Evolutionary conservation across 2,888 invertebrate genomes (phyloP).

Genomic region (Watsonalla binaria): DNA sequence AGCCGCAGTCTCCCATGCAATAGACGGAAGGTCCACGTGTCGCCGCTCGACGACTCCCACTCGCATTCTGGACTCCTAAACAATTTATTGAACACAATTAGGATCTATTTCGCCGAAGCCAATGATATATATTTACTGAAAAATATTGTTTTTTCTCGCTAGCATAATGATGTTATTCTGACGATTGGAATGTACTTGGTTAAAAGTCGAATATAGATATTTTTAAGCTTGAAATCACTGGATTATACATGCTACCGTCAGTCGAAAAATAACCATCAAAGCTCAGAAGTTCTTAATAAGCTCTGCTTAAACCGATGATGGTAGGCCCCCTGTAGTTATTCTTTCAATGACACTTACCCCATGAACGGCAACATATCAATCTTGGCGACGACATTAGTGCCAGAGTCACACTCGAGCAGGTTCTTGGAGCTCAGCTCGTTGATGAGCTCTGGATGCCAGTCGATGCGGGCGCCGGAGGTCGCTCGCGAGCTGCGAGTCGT

Average conservation of each 20-base stretch:
- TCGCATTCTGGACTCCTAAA: conserved; percentile 50
- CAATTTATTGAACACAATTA: neutral
- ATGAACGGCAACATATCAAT: conserved; percentile 62
- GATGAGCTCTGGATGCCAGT: conserved; percentile 29
- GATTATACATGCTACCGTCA: too few relatives aligned
- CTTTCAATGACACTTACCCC: conserved; percentile 43
- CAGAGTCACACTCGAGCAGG: conserved; percentile 28
- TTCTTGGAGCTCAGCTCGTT: conserved; percentile 21
- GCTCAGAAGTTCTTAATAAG: too few relatives aligned
- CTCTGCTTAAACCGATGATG: too few relatives aligned
- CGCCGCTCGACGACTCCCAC: conserved; percentile 45
- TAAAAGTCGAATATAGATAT: too few relatives aligned
- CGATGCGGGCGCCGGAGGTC: conserved; percentile 9
- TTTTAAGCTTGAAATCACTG: too few relatives aligned
- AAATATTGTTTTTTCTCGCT: too few relatives aligned
- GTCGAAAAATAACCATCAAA: too few relatives aligned
- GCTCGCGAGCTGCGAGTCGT: conserved; percentile 8
- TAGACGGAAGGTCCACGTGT: conserved; percentile 54
- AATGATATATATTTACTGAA: neutral
- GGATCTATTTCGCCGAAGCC: neutral
- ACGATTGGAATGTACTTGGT: too few relatives aligned
- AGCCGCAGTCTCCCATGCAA: conserved; percentile 49
- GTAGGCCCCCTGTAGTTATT: too few relatives aligned
- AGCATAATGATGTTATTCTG: too few relatives aligned
- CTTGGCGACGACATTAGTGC: conserved; percentile 45